Base-by-base conservation (phyloP, 2,888 invertebrate species). In the Camponotus fellah region DNA sequence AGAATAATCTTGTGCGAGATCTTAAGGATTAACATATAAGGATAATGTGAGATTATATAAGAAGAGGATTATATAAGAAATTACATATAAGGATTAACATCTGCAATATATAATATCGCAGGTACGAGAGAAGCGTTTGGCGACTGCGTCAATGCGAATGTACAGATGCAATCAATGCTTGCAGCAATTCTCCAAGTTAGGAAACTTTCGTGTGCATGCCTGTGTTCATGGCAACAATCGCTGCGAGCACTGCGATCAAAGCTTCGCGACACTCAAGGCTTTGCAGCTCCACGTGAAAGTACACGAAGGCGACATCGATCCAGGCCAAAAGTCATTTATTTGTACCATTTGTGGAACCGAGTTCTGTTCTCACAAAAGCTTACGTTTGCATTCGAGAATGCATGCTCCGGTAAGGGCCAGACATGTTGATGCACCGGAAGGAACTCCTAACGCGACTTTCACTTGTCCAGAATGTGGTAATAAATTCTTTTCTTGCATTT, bases 321-420 rank as follows among this genome's bases (percentile, higher is more conserved):
- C 83, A 3, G 84, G 84, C 8, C 90, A 91, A 72, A 94, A 94
- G 5, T 95, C 95, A 0, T 96, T 95, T 87, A 93, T 95, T 74
- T 97, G 97, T 89, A 95, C 95, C 9, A 95, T 96, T n/a, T 97
- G 97, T 91, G 96, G 96, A 58, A 97, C 97, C 0, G 95, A 95
- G 43, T 97, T 97, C 91, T 95, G 96, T 0, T 96, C 97, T 0
- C 96, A 96, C 88, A 97, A 97, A 91, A 95, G 95, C 88, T 93
- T 97, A 77, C 95, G 97, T 89, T 94, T 97, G 68, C 97, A 97
- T 92, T 96, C 96, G 90, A 96, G 97, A 86, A 97, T 97, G 96
- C 97, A 97, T 89, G 96, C 96, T 53, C 97, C 97, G 4, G 95
- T 96, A 6, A 96, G 96, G 93, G 95, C 95, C 89, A 96, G 95